These are phyloP conservation scores for Pluvialis apricaria DNA, from an alignment of 2,113 vertebrate species.

Conservation along the genomic window DNA sequence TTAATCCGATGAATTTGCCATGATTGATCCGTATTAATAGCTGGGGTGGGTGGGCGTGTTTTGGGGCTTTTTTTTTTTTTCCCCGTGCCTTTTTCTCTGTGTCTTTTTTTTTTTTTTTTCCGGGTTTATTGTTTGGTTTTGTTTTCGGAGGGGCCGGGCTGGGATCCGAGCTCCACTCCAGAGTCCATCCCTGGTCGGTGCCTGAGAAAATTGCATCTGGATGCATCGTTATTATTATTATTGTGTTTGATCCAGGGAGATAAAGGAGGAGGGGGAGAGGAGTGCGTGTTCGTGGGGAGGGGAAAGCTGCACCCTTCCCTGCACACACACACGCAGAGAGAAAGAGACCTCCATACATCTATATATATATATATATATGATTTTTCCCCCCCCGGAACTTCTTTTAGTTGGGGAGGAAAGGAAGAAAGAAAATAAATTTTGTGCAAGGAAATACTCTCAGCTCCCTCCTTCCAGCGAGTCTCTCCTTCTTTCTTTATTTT, in stretches of 20 bases:
- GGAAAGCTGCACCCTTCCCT: constrained; percentile 48
- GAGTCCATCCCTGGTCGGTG: constrained; percentile 24
- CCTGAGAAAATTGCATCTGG: constrained; percentile 51
- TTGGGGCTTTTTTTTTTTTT: neutral
- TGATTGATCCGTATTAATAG: constrained; percentile 33
- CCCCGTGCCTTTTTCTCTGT: neutral
- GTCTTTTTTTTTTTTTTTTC: neutral
- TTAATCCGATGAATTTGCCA: constrained; percentile 18
- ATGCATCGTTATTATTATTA: constrained; percentile 43
- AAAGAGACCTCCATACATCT: constrained; percentile 4
- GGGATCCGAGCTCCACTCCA: neutral
- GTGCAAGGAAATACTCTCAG: constrained; percentile 50
- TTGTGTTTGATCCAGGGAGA: constrained; percentile 49
- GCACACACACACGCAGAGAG: neutral
- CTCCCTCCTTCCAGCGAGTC: constrained; percentile 47
- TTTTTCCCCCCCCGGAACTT: neutral
- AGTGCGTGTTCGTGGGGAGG: constrained; percentile 47
- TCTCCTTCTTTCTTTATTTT: constrained; percentile 48
- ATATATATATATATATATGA: neutral
- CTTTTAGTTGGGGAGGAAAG: constrained; percentile 68
- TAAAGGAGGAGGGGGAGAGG: constrained; percentile 61
- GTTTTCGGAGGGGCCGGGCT: constrained; percentile 16
- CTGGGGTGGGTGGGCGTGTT: constrained; percentile 31
- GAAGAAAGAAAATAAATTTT: constrained; percentile 53
- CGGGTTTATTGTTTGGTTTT: constrained; percentile 30